Evolutionary conservation across 2,113 vertebrate species (phyloP).

Genomic region (Ctenodactylus gundi): DNA sequence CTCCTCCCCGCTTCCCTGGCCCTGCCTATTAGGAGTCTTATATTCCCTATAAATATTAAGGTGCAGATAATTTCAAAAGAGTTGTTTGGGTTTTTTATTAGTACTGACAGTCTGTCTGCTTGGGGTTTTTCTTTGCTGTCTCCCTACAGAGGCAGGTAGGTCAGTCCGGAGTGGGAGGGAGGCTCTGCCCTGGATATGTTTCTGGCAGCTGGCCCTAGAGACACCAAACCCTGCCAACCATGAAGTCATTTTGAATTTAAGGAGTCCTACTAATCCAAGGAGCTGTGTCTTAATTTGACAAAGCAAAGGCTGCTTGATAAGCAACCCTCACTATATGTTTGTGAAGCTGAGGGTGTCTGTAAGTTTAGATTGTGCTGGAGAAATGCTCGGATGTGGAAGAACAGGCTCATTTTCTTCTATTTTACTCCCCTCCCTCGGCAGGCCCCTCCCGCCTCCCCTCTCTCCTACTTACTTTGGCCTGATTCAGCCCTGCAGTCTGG

Average conservation of each 20-base stretch:
- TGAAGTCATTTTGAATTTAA: constrained; percentile 90
- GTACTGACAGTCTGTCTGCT: constrained; percentile 72
- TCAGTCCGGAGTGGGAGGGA: constrained; percentile 77
- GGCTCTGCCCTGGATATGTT: constrained; percentile 82
- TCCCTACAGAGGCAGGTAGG: constrained; percentile 81
- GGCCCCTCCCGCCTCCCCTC: neutral
- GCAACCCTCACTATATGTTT: constrained; percentile 75
- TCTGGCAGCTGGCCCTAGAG: constrained; percentile 85
- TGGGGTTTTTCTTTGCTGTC: constrained; percentile 75
- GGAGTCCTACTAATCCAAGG: constrained; percentile 87
- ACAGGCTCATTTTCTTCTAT: constrained; percentile 69
- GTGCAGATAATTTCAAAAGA: constrained; percentile 72
- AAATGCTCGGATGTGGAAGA: constrained; percentile 77
- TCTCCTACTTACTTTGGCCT: constrained; percentile 77
- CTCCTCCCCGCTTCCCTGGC: neutral
- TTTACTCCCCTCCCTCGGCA: constrained; percentile 63
- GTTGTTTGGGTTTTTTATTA: constrained; percentile 80
- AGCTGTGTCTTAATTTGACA: constrained; percentile 89
- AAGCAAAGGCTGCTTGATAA: constrained; percentile 87
- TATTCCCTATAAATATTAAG: constrained; percentile 79
- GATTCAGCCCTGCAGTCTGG: constrained; percentile 80
- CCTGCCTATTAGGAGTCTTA: constrained; percentile 51
- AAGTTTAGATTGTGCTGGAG: constrained; percentile 80
- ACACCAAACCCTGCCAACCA: constrained; percentile 84
- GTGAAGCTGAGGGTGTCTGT: constrained; percentile 72